Evolutionary conservation across 2,797 vertebrate species (phyloP).

Genomic region (Crypturellus tataupa): DNA sequence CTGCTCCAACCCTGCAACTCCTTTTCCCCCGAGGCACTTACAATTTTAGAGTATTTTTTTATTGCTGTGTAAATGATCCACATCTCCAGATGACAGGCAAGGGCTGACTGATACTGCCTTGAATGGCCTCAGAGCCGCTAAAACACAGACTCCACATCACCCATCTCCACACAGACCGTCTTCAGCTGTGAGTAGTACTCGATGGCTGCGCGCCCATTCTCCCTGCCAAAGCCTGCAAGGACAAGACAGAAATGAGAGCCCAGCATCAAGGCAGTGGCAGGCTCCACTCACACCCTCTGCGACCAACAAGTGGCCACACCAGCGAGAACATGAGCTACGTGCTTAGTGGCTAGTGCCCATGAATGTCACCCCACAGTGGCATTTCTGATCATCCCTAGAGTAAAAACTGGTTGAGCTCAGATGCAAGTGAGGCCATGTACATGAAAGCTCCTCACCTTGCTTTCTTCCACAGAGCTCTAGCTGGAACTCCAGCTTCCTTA

Average conservation of each 20-base stretch:
- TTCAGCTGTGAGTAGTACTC: constrained; percentile 97
- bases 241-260: not conserved
- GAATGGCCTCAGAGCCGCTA: constrained; percentile 50
- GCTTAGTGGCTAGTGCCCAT: not conserved
- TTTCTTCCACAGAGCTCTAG: not conserved
- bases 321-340: not conserved
- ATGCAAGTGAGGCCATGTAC: not conserved
- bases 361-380: not conserved
- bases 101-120: not conserved
- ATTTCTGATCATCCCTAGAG: not conserved
- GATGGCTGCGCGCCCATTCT: constrained; percentile 92
- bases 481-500: not conserved
- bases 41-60: not conserved
- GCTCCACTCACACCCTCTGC: not conserved
- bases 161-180: constrained; percentile 96
- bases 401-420: not conserved
- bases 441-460: not conserved
- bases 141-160: constrained; percentile 89
- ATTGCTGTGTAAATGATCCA: not conserved
- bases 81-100: not conserved
- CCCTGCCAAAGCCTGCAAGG: constrained; percentile 93
- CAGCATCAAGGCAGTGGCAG: not conserved
- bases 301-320: fast-evolving
- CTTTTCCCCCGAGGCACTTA: not conserved
- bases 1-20: not conserved